phyloP scores from a whole-genome alignment of 1,140 invertebrate species.

The Eubasilissa regina region DNA sequence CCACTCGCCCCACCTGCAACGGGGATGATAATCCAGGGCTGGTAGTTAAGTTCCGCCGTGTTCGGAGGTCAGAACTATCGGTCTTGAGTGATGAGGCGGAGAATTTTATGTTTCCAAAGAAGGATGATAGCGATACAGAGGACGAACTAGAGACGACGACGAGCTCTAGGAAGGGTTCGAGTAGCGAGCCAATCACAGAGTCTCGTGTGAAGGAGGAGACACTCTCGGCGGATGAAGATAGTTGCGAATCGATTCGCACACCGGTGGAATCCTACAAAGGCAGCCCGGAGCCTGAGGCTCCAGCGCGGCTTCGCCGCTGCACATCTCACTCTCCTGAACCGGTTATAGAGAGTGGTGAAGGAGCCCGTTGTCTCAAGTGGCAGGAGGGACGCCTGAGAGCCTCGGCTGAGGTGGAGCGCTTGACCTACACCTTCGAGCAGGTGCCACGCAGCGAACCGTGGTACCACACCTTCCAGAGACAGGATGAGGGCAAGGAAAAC shows the following conservation, averaged over 20 bases:
- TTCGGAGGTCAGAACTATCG: constrained; percentile 81
- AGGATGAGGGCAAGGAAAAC: constrained; percentile 79
- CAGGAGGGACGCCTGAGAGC: constrained; percentile 70
- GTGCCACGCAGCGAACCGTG: constrained; percentile 82
- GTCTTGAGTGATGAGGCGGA: constrained; percentile 86
- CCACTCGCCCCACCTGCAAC: constrained; percentile 67
- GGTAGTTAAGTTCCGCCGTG: constrained; percentile 81
- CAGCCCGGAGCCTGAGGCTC: constrained; percentile 12
- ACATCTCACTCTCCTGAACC: constrained; percentile 30
- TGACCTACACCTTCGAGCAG: constrained; percentile 84
- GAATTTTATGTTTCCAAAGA: constrained; percentile 86
- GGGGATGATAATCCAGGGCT: constrained; percentile 68
- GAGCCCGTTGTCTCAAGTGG: constrained; percentile 67
- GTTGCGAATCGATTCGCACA: constrained; percentile 27
- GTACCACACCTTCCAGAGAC: constrained; percentile 84
- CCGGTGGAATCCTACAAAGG: neutral
- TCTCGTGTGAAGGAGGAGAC: constrained; percentile 50
- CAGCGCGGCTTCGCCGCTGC: neutral
- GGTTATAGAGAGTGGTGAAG: constrained; percentile 16
- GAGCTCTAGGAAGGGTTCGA: constrained; percentile 51
- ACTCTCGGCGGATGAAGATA: constrained; percentile 61
- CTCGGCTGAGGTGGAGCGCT: constrained; percentile 75
- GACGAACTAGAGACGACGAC: constrained; percentile 65
- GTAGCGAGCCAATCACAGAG: constrained; percentile 49
- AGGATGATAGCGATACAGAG: constrained; percentile 68